Conservation (phyloP, 1,140 invertebrate genomes). For the Trichogramma pretiosum region DNA sequence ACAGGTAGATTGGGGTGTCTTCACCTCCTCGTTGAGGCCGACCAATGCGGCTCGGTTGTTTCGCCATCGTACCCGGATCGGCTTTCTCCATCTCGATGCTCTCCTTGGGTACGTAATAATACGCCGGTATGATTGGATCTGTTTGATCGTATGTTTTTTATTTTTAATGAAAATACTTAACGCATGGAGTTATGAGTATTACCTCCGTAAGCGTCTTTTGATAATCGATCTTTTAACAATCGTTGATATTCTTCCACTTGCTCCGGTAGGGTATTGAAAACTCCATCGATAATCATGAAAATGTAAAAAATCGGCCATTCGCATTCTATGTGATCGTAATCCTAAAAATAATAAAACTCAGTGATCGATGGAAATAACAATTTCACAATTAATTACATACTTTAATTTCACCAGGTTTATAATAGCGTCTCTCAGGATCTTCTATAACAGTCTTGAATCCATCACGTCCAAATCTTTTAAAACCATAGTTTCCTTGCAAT, state of each 20-base stretch:
- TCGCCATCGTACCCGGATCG: slow-evolving; percentile 61
- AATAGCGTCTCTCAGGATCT: slow-evolving; percentile 65
- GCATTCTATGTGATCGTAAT: slow-evolving; percentile 93
- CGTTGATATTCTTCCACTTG: slow-evolving; percentile 88
- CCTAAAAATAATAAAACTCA: slow-evolving; percentile 44
- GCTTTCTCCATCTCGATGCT: slow-evolving; percentile 64
- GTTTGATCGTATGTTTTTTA: slow-evolving; percentile 8
- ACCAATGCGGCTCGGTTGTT: slow-evolving; percentile 52
- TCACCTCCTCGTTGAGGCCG: slow-evolving; percentile 28
- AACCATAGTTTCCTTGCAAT: slow-evolving; percentile 84
- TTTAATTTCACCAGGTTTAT: slow-evolving; percentile 61
- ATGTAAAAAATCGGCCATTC: slow-evolving; percentile 97
- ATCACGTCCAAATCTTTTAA: slow-evolving; percentile 91
- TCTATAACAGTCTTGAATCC: slow-evolving; percentile 88
- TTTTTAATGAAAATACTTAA: background rate
- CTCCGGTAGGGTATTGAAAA: slow-evolving; percentile 79
- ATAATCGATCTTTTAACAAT: slow-evolving; percentile 67
- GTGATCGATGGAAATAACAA: too few species aligned
- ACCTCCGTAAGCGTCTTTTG: slow-evolving; percentile 73
- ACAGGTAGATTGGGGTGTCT: slow-evolving; percentile 60
- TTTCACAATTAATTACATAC: slow-evolving; percentile 33
- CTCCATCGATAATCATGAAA: slow-evolving; percentile 92
- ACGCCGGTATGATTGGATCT: slow-evolving; percentile 80
- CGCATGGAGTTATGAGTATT: slow-evolving; percentile 13
- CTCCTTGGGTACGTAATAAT: slow-evolving; percentile 83